Conservation (phyloP, 2,113 vertebrate genomes). For the Spilogale gracilis region DNA sequence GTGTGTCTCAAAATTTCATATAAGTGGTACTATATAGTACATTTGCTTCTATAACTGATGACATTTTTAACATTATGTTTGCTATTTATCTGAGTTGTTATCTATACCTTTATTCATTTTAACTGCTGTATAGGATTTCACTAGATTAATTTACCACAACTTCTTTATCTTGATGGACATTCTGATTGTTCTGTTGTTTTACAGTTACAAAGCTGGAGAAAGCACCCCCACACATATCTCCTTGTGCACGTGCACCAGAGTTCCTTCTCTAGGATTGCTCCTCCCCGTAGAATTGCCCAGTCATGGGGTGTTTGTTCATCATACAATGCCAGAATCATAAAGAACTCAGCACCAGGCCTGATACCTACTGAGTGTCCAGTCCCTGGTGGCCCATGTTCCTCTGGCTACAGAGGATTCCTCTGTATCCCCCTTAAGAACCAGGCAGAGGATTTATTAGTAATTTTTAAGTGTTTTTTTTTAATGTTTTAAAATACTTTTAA, state of each 20-base stretch:
- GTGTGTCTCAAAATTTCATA: conserved; percentile 34
- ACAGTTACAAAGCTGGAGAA: not conserved
- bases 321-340: not conserved
- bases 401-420: not conserved
- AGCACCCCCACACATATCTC: not conserved
- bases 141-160: not conserved
- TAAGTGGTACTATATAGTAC: not conserved
- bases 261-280: not conserved
- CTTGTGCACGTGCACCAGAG: not conserved
- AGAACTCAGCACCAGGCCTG: not conserved
- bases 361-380: not conserved
- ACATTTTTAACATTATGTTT: not conserved
- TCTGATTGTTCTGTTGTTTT: not conserved
- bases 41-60: not conserved
- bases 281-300: not conserved
- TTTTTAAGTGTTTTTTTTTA: not conserved
- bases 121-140: not conserved
- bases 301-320: not conserved
- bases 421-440: not conserved
- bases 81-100: conserved; percentile 41
- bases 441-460: not conserved
- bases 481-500: not conserved
- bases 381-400: not conserved
- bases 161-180: not conserved
- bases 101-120: conserved; percentile 33